phyloP scores from a whole-genome alignment of 37 sponge, comb jelly and placozoan genomes.

The Crambe crambe region DNA sequence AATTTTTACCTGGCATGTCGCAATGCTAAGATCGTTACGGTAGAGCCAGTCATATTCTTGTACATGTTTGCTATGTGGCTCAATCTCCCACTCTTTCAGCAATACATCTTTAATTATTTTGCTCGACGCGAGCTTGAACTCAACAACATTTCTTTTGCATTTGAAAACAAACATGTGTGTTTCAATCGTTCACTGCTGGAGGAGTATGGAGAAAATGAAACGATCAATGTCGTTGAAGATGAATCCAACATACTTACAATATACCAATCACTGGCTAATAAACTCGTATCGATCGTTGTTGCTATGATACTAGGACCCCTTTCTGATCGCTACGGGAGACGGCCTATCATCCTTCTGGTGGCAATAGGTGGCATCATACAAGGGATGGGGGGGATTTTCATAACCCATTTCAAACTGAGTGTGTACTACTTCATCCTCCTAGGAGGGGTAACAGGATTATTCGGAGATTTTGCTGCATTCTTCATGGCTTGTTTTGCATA shows the following conservation, averaged over 20 bases:
- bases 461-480: constrained; percentile 44
- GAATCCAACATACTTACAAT: constrained; percentile 17
- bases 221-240: constrained; percentile 3
- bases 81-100: constrained; percentile 23
- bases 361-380: background rate
- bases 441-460: constrained; percentile 12
- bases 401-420: constrained; percentile 34
- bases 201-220: background rate
- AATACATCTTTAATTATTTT: constrained; percentile 47
- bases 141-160: background rate
- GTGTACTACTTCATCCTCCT: constrained; percentile 30
- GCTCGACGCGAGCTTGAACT: background rate
- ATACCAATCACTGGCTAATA: background rate
- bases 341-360: constrained; percentile 20
- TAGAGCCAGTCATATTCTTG: constrained; percentile 62
- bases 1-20: background rate
- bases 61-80: constrained; percentile 46
- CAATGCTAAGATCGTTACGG: constrained; percentile 39
- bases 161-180: constrained; percentile 3
- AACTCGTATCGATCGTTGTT: constrained; percentile 12
- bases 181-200: constrained; percentile 1
- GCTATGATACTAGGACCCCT: constrained; percentile 55
- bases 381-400: background rate
- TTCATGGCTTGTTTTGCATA: constrained; percentile 42
- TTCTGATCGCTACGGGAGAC: constrained; percentile 58